phyloP scores from a whole-genome alignment of 2,888 invertebrate species.

The Campoletis raptor region DNA sequence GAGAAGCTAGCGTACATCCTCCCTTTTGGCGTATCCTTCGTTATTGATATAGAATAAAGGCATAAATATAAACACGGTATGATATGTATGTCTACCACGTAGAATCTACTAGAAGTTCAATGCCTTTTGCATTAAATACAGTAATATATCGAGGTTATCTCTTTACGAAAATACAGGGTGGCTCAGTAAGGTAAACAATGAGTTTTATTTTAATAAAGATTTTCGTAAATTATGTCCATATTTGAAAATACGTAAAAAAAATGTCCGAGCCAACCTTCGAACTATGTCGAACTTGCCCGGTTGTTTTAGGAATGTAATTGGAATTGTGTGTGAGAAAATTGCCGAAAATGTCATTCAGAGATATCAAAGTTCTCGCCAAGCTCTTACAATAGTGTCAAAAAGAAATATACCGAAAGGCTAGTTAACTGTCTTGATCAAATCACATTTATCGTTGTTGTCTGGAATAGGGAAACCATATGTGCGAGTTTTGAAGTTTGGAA shows the following conservation, averaged over 20 bases:
- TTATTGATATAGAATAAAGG: constrained; percentile 48
- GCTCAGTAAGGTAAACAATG: no score
- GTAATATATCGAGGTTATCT: constrained; percentile 40
- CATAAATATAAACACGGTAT: constrained; percentile 37
- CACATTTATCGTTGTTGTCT: constrained; percentile 75
- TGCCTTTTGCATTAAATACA: constrained; percentile 57
- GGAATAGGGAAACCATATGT: constrained; percentile 62
- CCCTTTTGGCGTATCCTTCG: constrained; percentile 34
- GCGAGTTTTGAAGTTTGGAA: constrained; percentile 33
- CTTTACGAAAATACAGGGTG: background rate
- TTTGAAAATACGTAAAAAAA: no score
- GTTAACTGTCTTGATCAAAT: constrained; percentile 76
- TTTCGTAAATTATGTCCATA: no score
- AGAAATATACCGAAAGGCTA: constrained; percentile 69
- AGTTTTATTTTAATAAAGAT: no score
- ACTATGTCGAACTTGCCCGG: no score
- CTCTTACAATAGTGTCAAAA: background rate
- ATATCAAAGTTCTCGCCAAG: background rate
- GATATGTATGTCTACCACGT: constrained; percentile 4
- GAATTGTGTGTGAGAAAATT: background rate
- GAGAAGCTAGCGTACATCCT: constrained; percentile 2
- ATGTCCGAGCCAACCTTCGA: no score
- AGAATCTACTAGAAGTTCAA: constrained; percentile 24
- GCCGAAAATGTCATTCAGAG: background rate
- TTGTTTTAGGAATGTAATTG: background rate